phyloP scores from a whole-genome alignment of 1,140 invertebrate genomes.

The Drosophila lowei region DNA sequence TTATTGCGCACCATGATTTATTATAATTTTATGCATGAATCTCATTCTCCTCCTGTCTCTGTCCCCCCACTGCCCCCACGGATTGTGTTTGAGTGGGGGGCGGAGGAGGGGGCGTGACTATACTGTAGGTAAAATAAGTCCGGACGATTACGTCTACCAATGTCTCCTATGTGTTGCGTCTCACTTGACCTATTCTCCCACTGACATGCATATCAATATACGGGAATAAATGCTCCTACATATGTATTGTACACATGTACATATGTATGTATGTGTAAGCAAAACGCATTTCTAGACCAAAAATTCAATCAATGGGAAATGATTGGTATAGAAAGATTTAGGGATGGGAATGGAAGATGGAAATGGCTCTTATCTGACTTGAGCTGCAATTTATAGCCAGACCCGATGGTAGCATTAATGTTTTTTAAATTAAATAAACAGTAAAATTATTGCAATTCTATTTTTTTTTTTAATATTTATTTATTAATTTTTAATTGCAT shows the following conservation, averaged over 20 bases:
- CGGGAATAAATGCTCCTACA: no score
- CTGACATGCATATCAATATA: slow-evolving; percentile 16
- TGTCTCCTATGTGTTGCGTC: slow-evolving; percentile 14
- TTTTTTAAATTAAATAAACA: no score
- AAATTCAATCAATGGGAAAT: no score
- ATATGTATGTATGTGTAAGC: not conserved
- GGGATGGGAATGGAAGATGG: not conserved
- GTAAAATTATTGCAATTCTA: no score
- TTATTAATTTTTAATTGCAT: no score
- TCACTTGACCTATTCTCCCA: slow-evolving; percentile 23
- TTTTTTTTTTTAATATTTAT: no score
- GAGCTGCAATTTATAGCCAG: no score
- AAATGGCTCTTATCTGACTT: no score
- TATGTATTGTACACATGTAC: no score
- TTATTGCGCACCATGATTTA: slow-evolving; percentile 77
- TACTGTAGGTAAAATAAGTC: slow-evolving; percentile 64
- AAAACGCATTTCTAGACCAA: not conserved
- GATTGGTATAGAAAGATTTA: not conserved
- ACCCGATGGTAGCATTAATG: no score
- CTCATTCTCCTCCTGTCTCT: slow-evolving; percentile 6
- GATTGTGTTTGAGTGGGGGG: not conserved
- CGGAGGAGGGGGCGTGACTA: slow-evolving; percentile 44
- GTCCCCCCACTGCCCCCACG: not conserved
- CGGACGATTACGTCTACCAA: slow-evolving; percentile 26
- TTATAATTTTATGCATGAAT: slow-evolving; percentile 81